Percentiles rank a stretch among this genome's conserved stretches.
phyloP scores from a whole-genome alignment of 2,113 vertebrate genomes.

The Ptyas mucosa region DNA sequence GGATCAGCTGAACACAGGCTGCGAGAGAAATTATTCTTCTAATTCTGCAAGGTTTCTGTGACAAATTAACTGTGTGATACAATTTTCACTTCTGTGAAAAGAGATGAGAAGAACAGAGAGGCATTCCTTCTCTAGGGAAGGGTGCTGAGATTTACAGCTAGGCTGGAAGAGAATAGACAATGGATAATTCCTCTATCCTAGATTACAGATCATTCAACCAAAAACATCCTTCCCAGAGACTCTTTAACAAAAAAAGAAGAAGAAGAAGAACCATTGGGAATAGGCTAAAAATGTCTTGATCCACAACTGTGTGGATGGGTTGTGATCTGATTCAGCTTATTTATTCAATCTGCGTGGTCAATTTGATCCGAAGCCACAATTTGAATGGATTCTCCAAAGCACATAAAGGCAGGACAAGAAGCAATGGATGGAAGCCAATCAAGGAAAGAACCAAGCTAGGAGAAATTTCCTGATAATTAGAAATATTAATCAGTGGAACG shows the following conservation, averaged over 20 bases:
- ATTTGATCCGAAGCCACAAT: not conserved
- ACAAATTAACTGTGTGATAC: constrained; percentile 17
- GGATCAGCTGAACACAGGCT: not conserved
- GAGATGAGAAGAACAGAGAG: not conserved
- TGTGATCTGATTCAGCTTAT: not conserved
- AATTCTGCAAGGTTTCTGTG: not conserved
- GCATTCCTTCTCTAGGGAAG: not conserved
- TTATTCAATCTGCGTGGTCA: not conserved
- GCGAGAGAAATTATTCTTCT: constrained; percentile 11
- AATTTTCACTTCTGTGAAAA: constrained; percentile 11
- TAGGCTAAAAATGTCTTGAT: not conserved
- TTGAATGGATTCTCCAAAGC: not conserved
- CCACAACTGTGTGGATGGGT: not conserved
- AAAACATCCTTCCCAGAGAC: not conserved
- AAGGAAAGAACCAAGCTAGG: not conserved
- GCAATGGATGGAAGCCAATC: not conserved
- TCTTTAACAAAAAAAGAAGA: not conserved
- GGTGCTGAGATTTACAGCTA: not conserved
- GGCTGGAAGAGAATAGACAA: not conserved
- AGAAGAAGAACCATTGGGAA: not conserved
- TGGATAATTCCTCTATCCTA: not conserved
- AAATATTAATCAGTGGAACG: not conserved
- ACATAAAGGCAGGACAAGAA: not conserved
- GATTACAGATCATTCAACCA: not conserved
- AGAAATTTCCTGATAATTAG: not conserved